phyloP scores from a whole-genome alignment of 2,797 vertebrate species.

The Ptychobarbus kaznakovi region DNA sequence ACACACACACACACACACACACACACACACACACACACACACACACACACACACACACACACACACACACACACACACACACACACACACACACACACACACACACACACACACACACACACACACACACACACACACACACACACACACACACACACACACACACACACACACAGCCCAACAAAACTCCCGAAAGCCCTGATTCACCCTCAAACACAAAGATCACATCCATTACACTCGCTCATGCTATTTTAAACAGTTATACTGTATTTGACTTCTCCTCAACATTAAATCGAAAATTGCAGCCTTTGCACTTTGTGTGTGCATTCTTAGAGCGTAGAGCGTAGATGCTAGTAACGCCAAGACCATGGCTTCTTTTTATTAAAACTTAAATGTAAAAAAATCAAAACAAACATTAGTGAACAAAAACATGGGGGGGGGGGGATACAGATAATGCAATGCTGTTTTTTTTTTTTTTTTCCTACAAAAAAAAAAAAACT shows the following conservation, averaged over 20 bases:
- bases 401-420: not conserved
- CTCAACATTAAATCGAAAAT: not conserved
- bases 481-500: not conserved
- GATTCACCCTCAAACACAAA: not conserved
- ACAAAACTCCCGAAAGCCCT: not conserved
- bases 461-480: not conserved
- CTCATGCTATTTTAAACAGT: not conserved
- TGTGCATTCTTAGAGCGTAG: not conserved
- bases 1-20: not conserved
- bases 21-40: not conserved
- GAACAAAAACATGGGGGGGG: not conserved
- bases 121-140: not conserved
- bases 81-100: constrained; percentile 16
- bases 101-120: not conserved
- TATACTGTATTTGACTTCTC: not conserved
- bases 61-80: not conserved
- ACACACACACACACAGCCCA: constrained; percentile 5
- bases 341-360: not conserved
- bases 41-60: constrained; percentile 15
- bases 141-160: too few relatives aligned
- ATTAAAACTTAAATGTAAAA: not conserved
- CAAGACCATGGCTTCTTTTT: not conserved
- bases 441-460: not conserved
- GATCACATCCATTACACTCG: not conserved
- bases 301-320: not conserved